Base-by-base conservation (phyloP, 2,797 vertebrate genomes). In the Paguma larvata region DNA sequence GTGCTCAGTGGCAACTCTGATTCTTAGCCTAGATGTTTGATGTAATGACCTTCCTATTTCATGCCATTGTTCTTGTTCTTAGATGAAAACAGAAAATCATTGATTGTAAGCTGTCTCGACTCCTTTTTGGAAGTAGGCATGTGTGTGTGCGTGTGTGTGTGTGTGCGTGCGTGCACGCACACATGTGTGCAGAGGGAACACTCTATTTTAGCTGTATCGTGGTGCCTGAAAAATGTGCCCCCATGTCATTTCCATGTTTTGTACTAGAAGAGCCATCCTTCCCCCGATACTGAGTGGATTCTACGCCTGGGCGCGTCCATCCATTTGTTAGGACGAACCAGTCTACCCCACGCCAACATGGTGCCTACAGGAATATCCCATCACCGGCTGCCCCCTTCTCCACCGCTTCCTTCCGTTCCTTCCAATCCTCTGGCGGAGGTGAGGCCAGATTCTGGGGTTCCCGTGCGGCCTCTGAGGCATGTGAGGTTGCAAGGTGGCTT, bases 101-200 rank as follows among this genome's bases (percentile, higher is more conserved):
- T 85, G 2, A 41, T 32, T 77, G 77, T 80, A 65, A 90, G 53
- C 67, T 62, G 23, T 63, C 59, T 95, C 53, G 0, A 14, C 34
- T 70, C 34, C 34, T 4, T 67, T 88, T 48, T 18, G 41, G 59
- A 85, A 95, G 25, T n/a, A 84, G 27, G 48, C 32, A 38, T n/a
- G 3, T 34, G 2, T 18, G 34, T 3, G 18, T 32, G 62, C 25
- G 4, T 12, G 41, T 14, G 10, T 14, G n/a, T 6, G 51, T 0
- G 23, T 2, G 16, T 2, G 6, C 12, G 5, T 18, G 46, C 32
- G 27, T 2, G 30, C 30, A 21, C 14, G 8, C 48, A 1, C 2
- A 59, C 56, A 23, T 8, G 3, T 59, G 56, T 23, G 12, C 46
- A 41, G 56, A 30, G 10, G 21, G 77, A 25, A 73, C 53, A 18